These are phyloP conservation scores for Troides oblongomaculatus DNA, from an alignment of 2,888 invertebrate species.

Conservation along the genomic window DNA sequence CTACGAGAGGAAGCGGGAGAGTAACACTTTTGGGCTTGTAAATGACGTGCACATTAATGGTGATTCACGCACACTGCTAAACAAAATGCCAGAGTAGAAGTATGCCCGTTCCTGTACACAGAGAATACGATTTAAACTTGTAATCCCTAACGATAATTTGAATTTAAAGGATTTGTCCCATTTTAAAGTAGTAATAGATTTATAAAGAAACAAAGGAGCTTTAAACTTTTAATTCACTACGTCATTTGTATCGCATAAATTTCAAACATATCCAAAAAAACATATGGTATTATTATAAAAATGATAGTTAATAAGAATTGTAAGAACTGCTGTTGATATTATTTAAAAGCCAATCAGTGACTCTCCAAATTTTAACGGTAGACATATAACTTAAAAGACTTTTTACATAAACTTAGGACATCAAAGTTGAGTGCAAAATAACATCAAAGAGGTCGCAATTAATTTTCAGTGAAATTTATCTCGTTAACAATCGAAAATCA, in stretches of 20 bases:
- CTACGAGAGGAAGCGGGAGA: slow-evolving; percentile 67
- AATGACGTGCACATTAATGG: slow-evolving; percentile 69
- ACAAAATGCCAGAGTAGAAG: slow-evolving; percentile 45
- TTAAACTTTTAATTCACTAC: not conserved
- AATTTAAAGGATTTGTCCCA: slow-evolving; percentile 68
- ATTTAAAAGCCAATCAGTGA: slow-evolving; percentile 48
- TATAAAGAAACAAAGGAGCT: slow-evolving; percentile 22
- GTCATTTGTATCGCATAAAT: too few species aligned
- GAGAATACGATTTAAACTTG: slow-evolving; percentile 74
- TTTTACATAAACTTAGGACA: slow-evolving; percentile 62
- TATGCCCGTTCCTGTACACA: slow-evolving; percentile 60
- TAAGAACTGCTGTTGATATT: not conserved
- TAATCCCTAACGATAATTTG: slow-evolving; percentile 77
- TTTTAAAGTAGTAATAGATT: slow-evolving; percentile 45
- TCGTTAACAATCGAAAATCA: slow-evolving; percentile 74
- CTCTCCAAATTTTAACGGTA: slow-evolving; percentile 42
- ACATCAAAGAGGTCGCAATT: slow-evolving; percentile 78
- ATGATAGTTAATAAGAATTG: not conserved
- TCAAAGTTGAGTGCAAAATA: slow-evolving; percentile 69
- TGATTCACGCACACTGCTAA: slow-evolving; percentile 62
- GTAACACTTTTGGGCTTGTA: slow-evolving; percentile 74
- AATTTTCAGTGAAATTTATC: slow-evolving; percentile 78
- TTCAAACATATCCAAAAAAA: not conserved
- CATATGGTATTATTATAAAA: not conserved
- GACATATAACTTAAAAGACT: slow-evolving; percentile 63